phyloP scores from a whole-genome alignment of 1,140 invertebrate genomes.

The Nasonia giraulti region DNA sequence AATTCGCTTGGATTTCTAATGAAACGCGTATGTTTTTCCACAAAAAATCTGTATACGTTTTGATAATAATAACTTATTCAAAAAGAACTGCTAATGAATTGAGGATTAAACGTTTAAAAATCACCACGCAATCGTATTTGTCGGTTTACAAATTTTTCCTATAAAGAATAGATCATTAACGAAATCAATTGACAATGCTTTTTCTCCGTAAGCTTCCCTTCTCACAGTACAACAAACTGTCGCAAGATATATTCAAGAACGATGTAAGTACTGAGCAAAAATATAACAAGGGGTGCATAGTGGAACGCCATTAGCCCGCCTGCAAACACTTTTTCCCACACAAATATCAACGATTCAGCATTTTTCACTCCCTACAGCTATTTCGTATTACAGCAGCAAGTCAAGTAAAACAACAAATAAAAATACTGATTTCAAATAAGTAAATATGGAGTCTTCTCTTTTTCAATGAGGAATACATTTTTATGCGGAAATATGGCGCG shows the following conservation, averaged over 20 bases:
- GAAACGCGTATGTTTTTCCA: too few species aligned
- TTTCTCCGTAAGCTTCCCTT: background rate
- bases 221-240: background rate
- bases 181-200: background rate
- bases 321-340: background rate
- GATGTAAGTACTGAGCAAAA: background rate
- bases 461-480: slow-evolving; percentile 35
- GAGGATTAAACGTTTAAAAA: too few species aligned
- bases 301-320: slow-evolving; percentile 3
- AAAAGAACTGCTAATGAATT: too few species aligned
- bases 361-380: background rate
- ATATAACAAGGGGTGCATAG: slow-evolving; percentile 8
- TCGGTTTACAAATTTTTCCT: background rate
- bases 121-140: too few species aligned
- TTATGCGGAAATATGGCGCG: slow-evolving; percentile 41
- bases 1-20: too few species aligned
- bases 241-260: background rate
- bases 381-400: background rate
- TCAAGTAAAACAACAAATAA: background rate
- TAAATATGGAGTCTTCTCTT: background rate
- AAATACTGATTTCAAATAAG: background rate
- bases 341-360: slow-evolving; percentile 10
- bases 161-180: background rate
- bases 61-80: too few species aligned
- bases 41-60: too few species aligned